Base-by-base conservation (phyloP, 2,888 invertebrate species). In the Chrysolina americana region DNA sequence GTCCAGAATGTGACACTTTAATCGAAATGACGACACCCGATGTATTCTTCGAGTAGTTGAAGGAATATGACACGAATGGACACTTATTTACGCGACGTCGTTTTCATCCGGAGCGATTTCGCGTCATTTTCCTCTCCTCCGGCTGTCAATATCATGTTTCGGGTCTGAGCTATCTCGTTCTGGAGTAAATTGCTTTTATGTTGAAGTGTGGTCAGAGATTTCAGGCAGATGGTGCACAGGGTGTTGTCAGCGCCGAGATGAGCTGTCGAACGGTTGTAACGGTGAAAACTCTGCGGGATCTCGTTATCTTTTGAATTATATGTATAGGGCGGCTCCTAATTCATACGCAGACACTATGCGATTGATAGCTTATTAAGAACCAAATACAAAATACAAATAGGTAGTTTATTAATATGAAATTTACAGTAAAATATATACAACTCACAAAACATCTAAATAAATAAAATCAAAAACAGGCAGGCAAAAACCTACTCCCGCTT, bases 81-180 rank as follows among this genome's bases (percentile, higher is more conserved):
- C 74, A 68, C 74, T 74, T 68, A 74, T 71, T 74, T 74, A 74
- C 74, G 66, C 41, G 66, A 21, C 56, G 71, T 66, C 68, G 68
- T 71, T 71, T 70, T 59, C 74, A 50, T 21, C 47, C 48, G 47
- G 47, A 50, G 66, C 66, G 59, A 70, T 74, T 66, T 62, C 66
- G 74, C 70, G 53, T 70, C 62, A 28, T 62, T 70, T 41, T 71
- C 23, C 68, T 56, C 23, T 64, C 65, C 74, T 65, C 56, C 13
- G 64, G 21, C 72, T 75, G 75, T 75, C 75, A 75, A 76, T 73
- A 73, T 76, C 76, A 73, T 73, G 75, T 75, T 75, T 70, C 70
- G n/a, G 53, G 41, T 15, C 8, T 74, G 66, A 47, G 21, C 41
- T 19, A 44, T 70, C 63, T 23, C 66, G 23, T 68, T 74, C 59